Conservation (phyloP, 2,113 vertebrate genomes). For the Forbesichthys agassizii region DNA sequence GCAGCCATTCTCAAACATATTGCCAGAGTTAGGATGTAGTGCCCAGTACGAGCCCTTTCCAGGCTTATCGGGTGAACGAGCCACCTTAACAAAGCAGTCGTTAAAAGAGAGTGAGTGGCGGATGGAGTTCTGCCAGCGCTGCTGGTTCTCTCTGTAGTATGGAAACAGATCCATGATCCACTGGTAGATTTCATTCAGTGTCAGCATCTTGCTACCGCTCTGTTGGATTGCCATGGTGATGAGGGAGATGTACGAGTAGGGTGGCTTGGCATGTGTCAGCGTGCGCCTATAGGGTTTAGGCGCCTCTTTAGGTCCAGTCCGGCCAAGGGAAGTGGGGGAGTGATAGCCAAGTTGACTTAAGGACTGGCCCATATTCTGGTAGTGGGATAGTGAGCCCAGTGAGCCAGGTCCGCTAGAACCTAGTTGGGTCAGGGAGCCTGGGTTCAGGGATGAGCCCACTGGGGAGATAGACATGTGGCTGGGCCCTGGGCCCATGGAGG, state of each 20-base stretch:
- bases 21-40: constrained; percentile 88
- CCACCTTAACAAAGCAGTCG: constrained; percentile 91
- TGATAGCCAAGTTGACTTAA: constrained; percentile 80
- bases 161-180: constrained; percentile 97
- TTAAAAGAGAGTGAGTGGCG: constrained; percentile 93
- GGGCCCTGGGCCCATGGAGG: constrained; percentile 71
- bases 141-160: constrained; percentile 90
- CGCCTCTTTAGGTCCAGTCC: constrained; percentile 80
- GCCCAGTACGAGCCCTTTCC: constrained; percentile 93
- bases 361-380: constrained; percentile 79
- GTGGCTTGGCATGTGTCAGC: constrained; percentile 88
- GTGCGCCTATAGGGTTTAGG: constrained; percentile 85
- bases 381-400: constrained; percentile 76
- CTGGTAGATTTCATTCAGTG: constrained; percentile 92
- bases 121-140: constrained; percentile 93
- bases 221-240: constrained; percentile 95
- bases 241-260: constrained; percentile 92
- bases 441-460: constrained; percentile 76
- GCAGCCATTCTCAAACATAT: constrained; percentile 94
- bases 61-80: constrained; percentile 87
- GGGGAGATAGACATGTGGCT: constrained; percentile 80
- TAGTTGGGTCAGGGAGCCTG: constrained; percentile 73
- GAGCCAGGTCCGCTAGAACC: constrained; percentile 70
- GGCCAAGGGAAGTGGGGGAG: constrained; percentile 68
- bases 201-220: constrained; percentile 89